Base-by-base conservation (phyloP, 2,113 vertebrate species). In the Notiomystis cincta region DNA sequence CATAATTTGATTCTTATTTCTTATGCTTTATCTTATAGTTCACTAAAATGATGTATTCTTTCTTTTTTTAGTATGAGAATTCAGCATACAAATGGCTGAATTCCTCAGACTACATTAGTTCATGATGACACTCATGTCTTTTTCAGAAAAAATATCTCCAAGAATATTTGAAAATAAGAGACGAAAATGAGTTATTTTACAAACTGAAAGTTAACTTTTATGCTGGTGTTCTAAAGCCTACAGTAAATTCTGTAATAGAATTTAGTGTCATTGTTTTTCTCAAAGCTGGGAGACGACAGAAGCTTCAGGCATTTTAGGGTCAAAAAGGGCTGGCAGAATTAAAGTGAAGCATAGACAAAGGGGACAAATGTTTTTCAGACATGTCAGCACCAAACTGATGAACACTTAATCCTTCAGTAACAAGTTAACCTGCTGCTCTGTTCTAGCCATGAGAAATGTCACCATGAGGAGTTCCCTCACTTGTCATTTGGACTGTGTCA, bases 321-420 rank as follows among this genome's bases (percentile, higher is more conserved):
- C 95, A 58, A 71, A 93, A 84, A 87, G 64, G 86, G 61, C 57
- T 94, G 38, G 60, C 48, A 94, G 70, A 94, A 95, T 73, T 95
- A n/a, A 90, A 89, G 64, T 77, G 92, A 97, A 89, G 89, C 90
- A 79, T 79, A 83, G 82, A 82, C 47, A 72, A 85, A 82, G 58
- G 76, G 76, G 56, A 71, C 58, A 90, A 87, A 93, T 76, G 71
- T 92, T 97, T 97, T 95, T 89, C 69, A 96, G 90, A 82, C 61
- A 60, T 91, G 91, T 95, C 95, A 96, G 81, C 78, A 86, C 4
- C 2, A 92, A 96, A 95, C 72, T 90, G 90, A 94, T 79, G 91
- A 93, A 86, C 88, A 94, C 86, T 92, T 96, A 97, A 97, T 97
- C 94, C 94, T 92, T 95, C 96, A 97, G 88, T 73, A 95, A 95